Conservation (phyloP, 2,113 vertebrate species). For the Bos indicus region DNA sequence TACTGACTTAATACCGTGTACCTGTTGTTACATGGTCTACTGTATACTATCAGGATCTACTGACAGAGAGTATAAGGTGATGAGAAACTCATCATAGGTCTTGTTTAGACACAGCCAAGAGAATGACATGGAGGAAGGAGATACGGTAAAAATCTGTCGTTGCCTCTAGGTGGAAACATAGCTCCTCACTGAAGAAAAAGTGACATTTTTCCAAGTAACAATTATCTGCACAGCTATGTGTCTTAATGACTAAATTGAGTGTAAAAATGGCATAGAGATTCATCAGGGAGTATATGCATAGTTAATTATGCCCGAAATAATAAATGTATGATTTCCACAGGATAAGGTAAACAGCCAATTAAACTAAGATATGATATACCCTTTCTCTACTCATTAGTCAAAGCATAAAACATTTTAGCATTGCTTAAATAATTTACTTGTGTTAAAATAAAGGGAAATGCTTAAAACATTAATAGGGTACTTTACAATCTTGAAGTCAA, state of each 20-base stretch:
- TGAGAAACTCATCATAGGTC: not conserved
- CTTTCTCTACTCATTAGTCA: constrained; percentile 79
- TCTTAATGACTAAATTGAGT: constrained; percentile 64
- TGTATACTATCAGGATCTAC: not conserved
- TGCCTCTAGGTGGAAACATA: not conserved
- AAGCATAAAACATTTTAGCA: constrained; percentile 78
- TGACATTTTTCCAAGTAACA: constrained; percentile 53
- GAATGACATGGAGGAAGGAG: not conserved
- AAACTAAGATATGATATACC: constrained; percentile 74
- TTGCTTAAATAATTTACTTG: constrained; percentile 83
- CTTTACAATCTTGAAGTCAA: constrained; percentile 78
- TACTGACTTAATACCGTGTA: not conserved
- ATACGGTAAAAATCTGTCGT: not conserved
- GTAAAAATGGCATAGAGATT: constrained; percentile 54
- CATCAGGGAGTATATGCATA: constrained; percentile 71
- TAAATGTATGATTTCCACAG: constrained; percentile 77
- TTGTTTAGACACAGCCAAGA: not conserved
- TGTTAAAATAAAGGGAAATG: constrained; percentile 81
- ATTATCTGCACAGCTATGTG: constrained; percentile 62
- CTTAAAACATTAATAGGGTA: constrained; percentile 81
- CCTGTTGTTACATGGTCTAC: not conserved
- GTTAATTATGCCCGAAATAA: constrained; percentile 79
- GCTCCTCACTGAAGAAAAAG: constrained; percentile 15
- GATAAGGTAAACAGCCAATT: constrained; percentile 81
- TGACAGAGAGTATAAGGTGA: not conserved